These are phyloP conservation scores for Drosophila oshimai DNA, from an alignment of 1,140 invertebrate genomes.

Conservation along the genomic window DNA sequence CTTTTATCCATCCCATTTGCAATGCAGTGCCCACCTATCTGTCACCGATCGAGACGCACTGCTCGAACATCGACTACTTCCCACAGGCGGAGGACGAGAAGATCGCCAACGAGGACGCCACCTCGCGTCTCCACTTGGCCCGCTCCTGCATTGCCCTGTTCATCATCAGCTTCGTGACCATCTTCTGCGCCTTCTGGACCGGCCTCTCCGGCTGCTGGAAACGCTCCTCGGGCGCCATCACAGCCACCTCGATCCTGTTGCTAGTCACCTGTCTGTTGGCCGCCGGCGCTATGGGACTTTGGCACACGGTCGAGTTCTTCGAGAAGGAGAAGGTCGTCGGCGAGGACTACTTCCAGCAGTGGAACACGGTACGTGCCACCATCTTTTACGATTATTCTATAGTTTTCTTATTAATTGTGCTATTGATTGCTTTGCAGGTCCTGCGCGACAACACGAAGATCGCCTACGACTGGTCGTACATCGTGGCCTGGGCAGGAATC, in stretches of 20 bases:
- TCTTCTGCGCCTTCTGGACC: constrained; percentile 96
- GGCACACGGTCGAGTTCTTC: constrained; percentile 97
- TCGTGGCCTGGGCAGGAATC: constrained; percentile 97
- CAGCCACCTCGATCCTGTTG: constrained; percentile 95
- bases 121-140: constrained; percentile 91
- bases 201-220: constrained; percentile 95
- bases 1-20: not conserved
- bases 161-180: constrained; percentile 91
- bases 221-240: constrained; percentile 95
- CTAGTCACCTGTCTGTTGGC: constrained; percentile 92
- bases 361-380: constrained; percentile 88
- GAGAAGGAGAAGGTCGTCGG: constrained; percentile 96
- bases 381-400: too few species aligned
- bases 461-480: constrained; percentile 97
- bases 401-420: not conserved
- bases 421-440: constrained; percentile 85
- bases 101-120: constrained; percentile 76
- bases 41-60: constrained; percentile 96
- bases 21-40: constrained; percentile 94
- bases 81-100: constrained; percentile 78
- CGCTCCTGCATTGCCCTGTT: constrained; percentile 95
- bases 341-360: constrained; percentile 94
- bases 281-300: constrained; percentile 96
- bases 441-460: constrained; percentile 92
- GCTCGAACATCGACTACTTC: constrained; percentile 97